Conservation (phyloP, 2,797 vertebrate species). For the Pseudotriccus pelzelni region DNA sequence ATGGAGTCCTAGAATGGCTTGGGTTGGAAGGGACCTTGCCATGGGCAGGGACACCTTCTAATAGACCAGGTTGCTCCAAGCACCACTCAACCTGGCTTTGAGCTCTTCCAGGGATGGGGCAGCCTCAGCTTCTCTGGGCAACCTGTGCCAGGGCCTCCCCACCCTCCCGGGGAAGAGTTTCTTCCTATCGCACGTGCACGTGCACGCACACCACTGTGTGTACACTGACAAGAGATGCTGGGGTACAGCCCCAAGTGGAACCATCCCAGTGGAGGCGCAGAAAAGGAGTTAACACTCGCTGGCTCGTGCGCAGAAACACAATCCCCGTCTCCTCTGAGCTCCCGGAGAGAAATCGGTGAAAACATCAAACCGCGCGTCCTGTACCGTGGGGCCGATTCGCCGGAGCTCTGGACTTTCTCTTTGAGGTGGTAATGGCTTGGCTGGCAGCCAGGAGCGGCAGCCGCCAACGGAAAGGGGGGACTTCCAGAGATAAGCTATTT, state of each 20-base stretch:
- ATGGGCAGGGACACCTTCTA: background rate
- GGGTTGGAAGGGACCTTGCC: background rate
- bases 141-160: background rate
- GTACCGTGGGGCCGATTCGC: background rate
- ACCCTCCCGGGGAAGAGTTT: background rate
- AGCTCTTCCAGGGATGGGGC: background rate
- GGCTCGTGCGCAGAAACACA: background rate
- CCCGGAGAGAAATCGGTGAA: background rate
- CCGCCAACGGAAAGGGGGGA: slow-evolving; percentile 4
- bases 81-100: background rate
- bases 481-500: slow-evolving; percentile 70
- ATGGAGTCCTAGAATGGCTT: background rate
- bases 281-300: background rate
- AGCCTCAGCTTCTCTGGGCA: background rate
- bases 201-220: fast-evolving
- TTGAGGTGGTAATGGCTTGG: slow-evolving; percentile 53
- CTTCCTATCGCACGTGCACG: fast-evolving
- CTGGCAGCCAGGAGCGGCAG: slow-evolving; percentile 43
- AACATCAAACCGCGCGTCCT: background rate
- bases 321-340: background rate
- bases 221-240: fast-evolving
- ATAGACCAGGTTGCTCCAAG: background rate
- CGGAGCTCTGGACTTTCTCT: background rate
- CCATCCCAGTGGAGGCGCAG: background rate
- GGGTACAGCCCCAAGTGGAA: background rate